Conservation (phyloP, 2,797 vertebrate genomes). For the Brachyrhaphis roseni region DNA sequence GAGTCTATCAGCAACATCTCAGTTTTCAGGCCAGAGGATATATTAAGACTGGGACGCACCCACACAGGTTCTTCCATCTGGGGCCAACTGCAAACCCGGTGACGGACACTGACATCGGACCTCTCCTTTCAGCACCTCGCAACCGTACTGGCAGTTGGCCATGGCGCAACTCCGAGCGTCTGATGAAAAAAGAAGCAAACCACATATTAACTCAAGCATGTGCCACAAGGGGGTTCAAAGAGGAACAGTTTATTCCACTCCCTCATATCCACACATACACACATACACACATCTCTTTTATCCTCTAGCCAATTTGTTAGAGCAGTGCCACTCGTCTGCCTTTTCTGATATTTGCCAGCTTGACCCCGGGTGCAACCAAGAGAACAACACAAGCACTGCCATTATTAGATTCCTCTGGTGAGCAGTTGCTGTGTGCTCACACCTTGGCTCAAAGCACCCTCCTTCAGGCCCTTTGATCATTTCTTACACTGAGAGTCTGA, state of each 20-base stretch:
- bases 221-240: constrained; percentile 21
- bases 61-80: constrained; percentile 93
- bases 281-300: constrained; percentile 18
- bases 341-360: constrained; percentile 62
- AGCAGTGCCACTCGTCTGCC: constrained; percentile 34
- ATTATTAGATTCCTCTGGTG: constrained; percentile 74
- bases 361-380: constrained; percentile 60
- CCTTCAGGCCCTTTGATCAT: constrained; percentile 43
- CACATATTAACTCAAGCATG: constrained; percentile 52
- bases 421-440: constrained; percentile 39
- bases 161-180: constrained; percentile 90
- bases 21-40: constrained; percentile 35
- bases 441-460: constrained; percentile 40
- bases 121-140: constrained; percentile 93
- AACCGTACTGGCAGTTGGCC: constrained; percentile 99
- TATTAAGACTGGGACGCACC: constrained; percentile 82
- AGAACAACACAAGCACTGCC: constrained; percentile 60
- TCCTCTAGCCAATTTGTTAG: constrained; percentile 38
- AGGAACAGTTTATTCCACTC: constrained; percentile 11
- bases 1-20: constrained; percentile 23
- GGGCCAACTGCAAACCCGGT: constrained; percentile 92
- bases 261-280: constrained; percentile 4
- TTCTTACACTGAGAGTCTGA: constrained; percentile 34
- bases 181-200: constrained; percentile 61
- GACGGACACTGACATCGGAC: constrained; percentile 95